Evolutionary conservation across 2,888 invertebrate species (phyloP), one percentile per base, ranked within the genome.

Genomic region (Pristionchus exspectatus): DNA sequence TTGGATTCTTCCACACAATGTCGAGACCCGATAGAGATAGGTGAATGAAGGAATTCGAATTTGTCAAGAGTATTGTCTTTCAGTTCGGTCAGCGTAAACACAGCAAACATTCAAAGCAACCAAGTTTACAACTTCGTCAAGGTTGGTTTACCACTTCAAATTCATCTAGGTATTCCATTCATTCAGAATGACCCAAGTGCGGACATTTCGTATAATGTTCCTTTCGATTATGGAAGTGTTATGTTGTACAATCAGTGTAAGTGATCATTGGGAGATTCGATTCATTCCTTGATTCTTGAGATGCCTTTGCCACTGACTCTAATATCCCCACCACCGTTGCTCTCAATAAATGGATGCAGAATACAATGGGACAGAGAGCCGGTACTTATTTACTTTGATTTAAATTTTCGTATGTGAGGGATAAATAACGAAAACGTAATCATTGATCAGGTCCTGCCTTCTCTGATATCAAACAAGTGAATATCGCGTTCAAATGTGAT

Each of bases 1-100:
- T 87, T 33, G 87, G 87, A 72, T 87, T 87, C 87, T 87, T 87
- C 87, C 87, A 87, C 24, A 27, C 56, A 18, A 87, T 87, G 87
- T 87, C 87, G 10, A 24, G 87, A 38, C 87, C 87, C 0, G 72
- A 87, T 87, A 44, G 87, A 50, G 87, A 87, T 54, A 30, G 44
- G 87, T 72, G 18, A 54, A 54, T 33, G n/a, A 38, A 44, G 14
- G n/a, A 9, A 24, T 24, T 12, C 30, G 50, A 59, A 59, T 85
- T 7, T 33, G 21, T 16, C 18, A 18, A 18, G 0, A 83, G 12
- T 50, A 30, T 50, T 54, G 50, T 30, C 30, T 7, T 72, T 50
- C 50, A 87, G 87, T 27, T 50, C 33, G 10, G 72, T 87, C 21
- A 27, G 16, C 16, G 54, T 87, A 30, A 87, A 72, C 72, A 59